These are phyloP conservation scores for Centropyge bicolor DNA, from an alignment of 2,797 vertebrate species.

Conservation along the genomic window DNA sequence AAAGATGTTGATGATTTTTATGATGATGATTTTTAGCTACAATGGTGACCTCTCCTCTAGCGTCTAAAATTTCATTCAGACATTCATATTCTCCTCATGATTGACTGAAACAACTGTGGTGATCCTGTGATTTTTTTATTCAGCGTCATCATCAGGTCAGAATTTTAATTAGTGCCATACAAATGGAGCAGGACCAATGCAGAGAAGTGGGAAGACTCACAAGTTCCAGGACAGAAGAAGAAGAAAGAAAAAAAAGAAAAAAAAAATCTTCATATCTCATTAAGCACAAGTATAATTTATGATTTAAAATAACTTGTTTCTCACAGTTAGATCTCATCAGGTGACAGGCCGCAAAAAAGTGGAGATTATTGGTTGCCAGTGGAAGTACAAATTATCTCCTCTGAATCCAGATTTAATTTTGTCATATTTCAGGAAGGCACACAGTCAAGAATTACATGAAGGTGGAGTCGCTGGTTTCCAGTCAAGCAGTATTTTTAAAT, in stretches of 20 bases:
- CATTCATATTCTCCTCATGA: neutral
- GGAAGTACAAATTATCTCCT: slow-evolving; percentile 6
- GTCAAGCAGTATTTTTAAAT: neutral
- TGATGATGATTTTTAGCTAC: neutral
- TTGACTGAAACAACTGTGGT: neutral
- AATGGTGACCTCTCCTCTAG: neutral
- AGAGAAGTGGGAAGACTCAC: neutral
- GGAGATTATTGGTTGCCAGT: slow-evolving; percentile 24
- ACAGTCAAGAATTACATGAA: neutral
- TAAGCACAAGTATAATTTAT: slow-evolving; percentile 8
- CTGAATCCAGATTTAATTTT: slow-evolving; percentile 6
- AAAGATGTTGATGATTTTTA: too few relatives aligned
- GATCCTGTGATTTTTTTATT: neutral
- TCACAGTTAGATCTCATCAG: neutral
- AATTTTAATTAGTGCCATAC: neutral
- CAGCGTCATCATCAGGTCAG: neutral
- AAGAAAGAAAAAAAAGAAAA: too few relatives aligned
- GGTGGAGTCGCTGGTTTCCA: neutral
- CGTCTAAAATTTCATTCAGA: neutral
- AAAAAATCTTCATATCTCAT: neutral
- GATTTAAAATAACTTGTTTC: slow-evolving; percentile 1
- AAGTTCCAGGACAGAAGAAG: neutral
- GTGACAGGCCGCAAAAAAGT: slow-evolving; percentile 18
- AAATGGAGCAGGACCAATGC: neutral
- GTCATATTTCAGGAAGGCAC: slow-evolving; percentile 13